phyloP scores from a whole-genome alignment of 2,797 vertebrate species.

The Labeo calbasu region DNA sequence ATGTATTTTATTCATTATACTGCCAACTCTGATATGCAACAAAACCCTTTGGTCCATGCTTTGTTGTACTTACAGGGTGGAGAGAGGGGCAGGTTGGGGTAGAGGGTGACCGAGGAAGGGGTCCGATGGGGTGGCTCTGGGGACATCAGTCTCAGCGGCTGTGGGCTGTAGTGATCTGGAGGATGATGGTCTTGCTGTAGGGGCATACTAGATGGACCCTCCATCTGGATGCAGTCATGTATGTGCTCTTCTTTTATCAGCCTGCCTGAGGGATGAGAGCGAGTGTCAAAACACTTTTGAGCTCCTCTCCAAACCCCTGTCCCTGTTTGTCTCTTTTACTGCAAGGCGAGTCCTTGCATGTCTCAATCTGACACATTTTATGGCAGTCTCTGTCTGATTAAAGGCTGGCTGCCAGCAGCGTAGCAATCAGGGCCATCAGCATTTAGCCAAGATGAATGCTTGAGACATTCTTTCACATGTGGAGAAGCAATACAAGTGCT shows the following conservation, averaged over 20 bases:
- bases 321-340: conserved; percentile 1
- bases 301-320: conserved; percentile 10
- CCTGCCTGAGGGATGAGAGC: conserved; percentile 55
- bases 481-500: neutral
- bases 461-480: conserved; percentile 10
- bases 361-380: conserved; percentile 30
- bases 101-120: conserved; percentile 61
- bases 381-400: conserved; percentile 29
- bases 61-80: conserved; percentile 68
- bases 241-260: conserved; percentile 80
- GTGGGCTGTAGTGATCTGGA: conserved; percentile 67
- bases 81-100: conserved; percentile 73
- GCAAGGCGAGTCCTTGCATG: conserved; percentile 46
- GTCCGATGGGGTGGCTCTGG: conserved; percentile 60
- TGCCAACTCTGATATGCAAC: neutral
- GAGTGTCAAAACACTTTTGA: conserved; percentile 30
- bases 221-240: conserved; percentile 77
- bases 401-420: conserved; percentile 17
- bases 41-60: neutral
- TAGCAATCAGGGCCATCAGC: conserved; percentile 10
- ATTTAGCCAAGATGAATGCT: conserved; percentile 18
- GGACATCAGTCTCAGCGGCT: conserved; percentile 65
- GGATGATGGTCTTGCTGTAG: conserved; percentile 63
- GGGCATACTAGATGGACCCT: conserved; percentile 65
- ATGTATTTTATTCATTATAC: neutral